Conservation (phyloP, 2,113 vertebrate genomes). For the Aspiorhynchus laticeps region DNA sequence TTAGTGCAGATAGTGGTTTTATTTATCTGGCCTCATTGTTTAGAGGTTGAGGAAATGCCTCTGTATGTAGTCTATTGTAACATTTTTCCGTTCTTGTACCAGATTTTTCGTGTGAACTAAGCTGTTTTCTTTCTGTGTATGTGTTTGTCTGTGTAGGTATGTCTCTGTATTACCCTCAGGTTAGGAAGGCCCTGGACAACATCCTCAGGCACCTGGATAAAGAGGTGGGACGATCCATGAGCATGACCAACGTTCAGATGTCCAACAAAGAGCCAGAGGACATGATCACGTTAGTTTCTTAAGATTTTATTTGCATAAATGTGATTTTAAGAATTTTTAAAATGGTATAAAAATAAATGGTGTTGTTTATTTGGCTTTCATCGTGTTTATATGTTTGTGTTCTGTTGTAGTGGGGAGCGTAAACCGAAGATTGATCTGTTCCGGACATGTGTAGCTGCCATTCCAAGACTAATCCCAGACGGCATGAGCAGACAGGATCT, state of each 20-base stretch:
- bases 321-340: background rate
- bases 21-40: constrained; percentile 1
- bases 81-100: background rate
- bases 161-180: constrained; percentile 98
- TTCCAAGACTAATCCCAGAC: constrained; percentile 96
- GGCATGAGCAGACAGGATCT: constrained; percentile 99
- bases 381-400: background rate
- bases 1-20: background rate
- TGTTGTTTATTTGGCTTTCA: background rate
- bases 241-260: constrained; percentile 98
- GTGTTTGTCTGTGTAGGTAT: constrained; percentile 81
- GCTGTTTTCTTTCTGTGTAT: constrained; percentile 16
- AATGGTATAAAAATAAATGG: background rate
- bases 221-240: constrained; percentile 98
- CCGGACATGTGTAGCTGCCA: constrained; percentile 96
- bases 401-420: constrained; percentile 87
- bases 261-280: constrained; percentile 99
- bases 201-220: constrained; percentile 97
- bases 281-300: constrained; percentile 92
- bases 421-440: constrained; percentile 99
- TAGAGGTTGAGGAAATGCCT: constrained; percentile 10
- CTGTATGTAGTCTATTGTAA: background rate
- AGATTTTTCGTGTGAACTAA: constrained; percentile 5
- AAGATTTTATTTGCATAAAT: background rate
- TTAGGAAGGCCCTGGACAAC: constrained; percentile 94